phyloP scores from a whole-genome alignment of 2,888 invertebrate genomes.

The Sabatieria punctata region DNA sequence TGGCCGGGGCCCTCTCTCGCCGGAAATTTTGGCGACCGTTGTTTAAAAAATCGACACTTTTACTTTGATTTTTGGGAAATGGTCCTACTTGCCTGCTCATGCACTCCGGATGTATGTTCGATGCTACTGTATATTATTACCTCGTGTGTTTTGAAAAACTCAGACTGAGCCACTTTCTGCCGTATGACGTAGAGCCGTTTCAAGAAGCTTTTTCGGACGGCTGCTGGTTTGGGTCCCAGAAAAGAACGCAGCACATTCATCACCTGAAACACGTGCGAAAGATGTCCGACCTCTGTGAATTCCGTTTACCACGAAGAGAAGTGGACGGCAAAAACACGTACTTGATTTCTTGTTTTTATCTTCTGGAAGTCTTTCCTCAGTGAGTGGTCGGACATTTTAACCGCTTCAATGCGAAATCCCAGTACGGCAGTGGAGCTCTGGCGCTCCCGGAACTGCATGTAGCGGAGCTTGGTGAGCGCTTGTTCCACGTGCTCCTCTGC shows the following conservation, averaged over 20 bases:
- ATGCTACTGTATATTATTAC: conserved; percentile 39
- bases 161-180: conserved; percentile 58
- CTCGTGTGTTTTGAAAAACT: conserved; percentile 75
- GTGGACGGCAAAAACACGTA: conserved; percentile 34
- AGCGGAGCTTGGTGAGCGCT: conserved; percentile 82
- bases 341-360: conserved; percentile 58
- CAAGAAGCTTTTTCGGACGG: conserved; percentile 49
- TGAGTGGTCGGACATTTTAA: conserved; percentile 47
- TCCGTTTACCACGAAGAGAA: neutral
- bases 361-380: conserved; percentile 55
- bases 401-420: conserved; percentile 88
- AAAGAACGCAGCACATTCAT: conserved; percentile 19
- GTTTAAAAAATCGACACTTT: too few relatives aligned
- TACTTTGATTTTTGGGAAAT: too few relatives aligned
- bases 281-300: neutral
- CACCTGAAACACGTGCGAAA: conserved; percentile 12
- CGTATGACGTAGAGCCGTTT: conserved; percentile 58
- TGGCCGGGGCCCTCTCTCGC: too few relatives aligned
- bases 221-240: conserved; percentile 22
- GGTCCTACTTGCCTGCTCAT: too few relatives aligned
- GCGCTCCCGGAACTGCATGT: conserved; percentile 84
- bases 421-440: conserved; percentile 78
- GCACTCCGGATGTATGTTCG: too few relatives aligned
- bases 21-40: too few relatives aligned
- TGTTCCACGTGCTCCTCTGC: conserved; percentile 56